Conservation (phyloP, 2,113 vertebrate species). For the Tringa solitaria region DNA sequence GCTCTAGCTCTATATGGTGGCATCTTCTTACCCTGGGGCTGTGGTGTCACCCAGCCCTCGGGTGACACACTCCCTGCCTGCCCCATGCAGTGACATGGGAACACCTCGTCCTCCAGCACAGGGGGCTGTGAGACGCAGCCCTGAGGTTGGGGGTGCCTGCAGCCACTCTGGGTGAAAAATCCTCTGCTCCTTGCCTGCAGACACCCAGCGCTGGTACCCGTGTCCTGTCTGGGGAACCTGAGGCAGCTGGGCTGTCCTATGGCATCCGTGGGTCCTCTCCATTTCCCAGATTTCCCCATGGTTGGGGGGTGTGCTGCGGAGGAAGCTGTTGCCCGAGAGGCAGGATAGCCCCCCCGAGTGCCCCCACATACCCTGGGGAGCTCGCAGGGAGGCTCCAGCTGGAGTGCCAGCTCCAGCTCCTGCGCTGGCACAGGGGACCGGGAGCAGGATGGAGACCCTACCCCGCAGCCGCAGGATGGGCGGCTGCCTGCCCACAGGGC, state of each 20-base stretch:
- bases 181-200: neutral
- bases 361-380: neutral
- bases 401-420: too few relatives aligned
- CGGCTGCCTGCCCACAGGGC: neutral
- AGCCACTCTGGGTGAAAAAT: neutral
- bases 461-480: fast-evolving
- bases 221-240: neutral
- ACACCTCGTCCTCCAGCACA: neutral
- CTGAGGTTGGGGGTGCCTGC: neutral
- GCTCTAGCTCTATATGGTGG: neutral
- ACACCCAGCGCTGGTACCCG: neutral
- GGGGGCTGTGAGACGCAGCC: neutral
- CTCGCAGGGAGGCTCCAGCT: neutral
- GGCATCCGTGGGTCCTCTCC: neutral
- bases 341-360: neutral
- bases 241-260: too few relatives aligned
- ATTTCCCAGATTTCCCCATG: neutral
- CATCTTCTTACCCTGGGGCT: neutral
- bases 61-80: neutral
- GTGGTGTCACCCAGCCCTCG: neutral
- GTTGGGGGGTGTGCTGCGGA: neutral
- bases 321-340: too few relatives aligned
- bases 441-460: neutral
- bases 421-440: neutral
- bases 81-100: neutral